A percentile compares a stretch with the other conserved stretches of the same genome.
phyloP scores from a whole-genome alignment of 2,888 invertebrate species.

The Candidula unifasciata region DNA sequence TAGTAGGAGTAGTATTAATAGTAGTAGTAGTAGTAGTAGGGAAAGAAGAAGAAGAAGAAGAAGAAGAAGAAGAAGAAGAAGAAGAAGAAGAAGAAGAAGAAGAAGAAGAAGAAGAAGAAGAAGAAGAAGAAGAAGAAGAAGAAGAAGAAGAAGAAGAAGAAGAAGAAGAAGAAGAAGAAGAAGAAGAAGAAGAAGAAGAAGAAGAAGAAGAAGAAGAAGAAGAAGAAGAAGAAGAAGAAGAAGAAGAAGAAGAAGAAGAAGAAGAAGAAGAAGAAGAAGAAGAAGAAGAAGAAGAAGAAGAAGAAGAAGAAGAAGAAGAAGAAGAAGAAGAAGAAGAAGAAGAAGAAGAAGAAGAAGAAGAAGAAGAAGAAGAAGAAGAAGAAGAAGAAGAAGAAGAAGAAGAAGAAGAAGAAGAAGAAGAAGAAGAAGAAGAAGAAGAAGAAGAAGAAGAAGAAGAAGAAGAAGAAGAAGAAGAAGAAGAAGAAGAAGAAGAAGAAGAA shows the following conservation, averaged over 20 bases:
- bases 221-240: background rate
- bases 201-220: background rate
- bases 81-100: background rate
- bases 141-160: slow-evolving; percentile 2
- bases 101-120: background rate
- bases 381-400: background rate
- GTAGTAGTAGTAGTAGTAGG: background rate
- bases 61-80: too few relatives aligned
- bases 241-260: background rate
- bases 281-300: background rate
- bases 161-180: background rate
- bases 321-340: background rate
- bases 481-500: background rate
- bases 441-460: background rate
- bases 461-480: background rate
- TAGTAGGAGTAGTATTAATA: too few relatives aligned
- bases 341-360: background rate
- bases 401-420: background rate
- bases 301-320: background rate
- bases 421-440: background rate
- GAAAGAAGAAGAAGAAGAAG: too few relatives aligned
- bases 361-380: background rate
- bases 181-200: background rate
- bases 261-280: background rate
- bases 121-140: background rate